Base-by-base conservation (phyloP, 2,797 vertebrate species). In the Acestrorhynchus altus region DNA sequence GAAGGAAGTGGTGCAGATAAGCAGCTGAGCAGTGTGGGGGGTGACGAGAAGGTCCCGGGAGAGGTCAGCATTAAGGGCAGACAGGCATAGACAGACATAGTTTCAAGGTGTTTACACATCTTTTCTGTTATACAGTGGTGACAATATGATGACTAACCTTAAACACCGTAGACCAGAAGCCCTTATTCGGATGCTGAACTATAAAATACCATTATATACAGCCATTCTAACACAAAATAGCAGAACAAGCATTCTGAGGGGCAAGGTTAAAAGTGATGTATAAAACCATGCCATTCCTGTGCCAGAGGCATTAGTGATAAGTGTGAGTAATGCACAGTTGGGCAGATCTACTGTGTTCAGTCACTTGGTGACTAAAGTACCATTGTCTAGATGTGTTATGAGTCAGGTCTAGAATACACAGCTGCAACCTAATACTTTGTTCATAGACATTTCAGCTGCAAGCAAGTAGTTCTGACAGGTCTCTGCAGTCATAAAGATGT, bases 361-460 rank as follows among this genome's bases (percentile, higher is more conserved):
- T 71, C 67, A 63, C 35, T 20, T 20, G 8, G 16, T 72, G 76
- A 77, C 76, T 77, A 71, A 71, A 64, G 13, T 8, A 16, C 12
- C 16, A 44, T 59, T 72, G 68, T 77, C 67, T 77, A 65, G 67
- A 64, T 39, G 13, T 0, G 11, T 47, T 22, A 66, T 47, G 59
- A 78, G 51, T 65, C 56, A 59, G 26, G 56, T 31, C 24, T 26
- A 13, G 5, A 31, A 16, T 59, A 16, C 28, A 24, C 54, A 15
- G 28, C 22, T 15, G 4, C 18, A 31, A 15, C 8, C 13, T 59
- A 57, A 28, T 4, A 9, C 7, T 35, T 63, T 31, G 31, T 26
- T 44, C 15, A n/a, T n/a, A 35, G 20, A 63, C 56, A 16, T 77
- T 24, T 71, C 49, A 46, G 67, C 49, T 54, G 13, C 6, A 65